Conservation (phyloP, 2,888 invertebrate species). For the Nomada hirtipes region DNA sequence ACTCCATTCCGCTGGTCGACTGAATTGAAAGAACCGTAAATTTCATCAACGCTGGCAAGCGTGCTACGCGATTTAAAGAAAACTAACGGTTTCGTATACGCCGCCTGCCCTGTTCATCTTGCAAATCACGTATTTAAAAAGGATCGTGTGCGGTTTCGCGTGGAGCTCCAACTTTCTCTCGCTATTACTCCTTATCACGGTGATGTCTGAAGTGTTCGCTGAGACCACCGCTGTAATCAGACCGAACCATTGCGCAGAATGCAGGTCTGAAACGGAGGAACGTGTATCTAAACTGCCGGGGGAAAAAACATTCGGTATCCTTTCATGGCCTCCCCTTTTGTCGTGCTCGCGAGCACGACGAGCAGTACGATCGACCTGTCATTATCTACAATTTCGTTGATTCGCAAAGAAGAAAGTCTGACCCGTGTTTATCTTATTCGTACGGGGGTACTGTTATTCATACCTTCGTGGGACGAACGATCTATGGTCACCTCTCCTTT, state of each 20-base stretch:
- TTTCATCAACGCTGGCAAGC: conserved; percentile 10
- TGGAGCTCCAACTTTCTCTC: conserved; percentile 68
- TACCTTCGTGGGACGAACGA: conserved; percentile 74
- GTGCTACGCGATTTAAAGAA: not conserved
- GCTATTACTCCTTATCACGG: conserved; percentile 50
- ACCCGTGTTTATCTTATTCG: conserved; percentile 36
- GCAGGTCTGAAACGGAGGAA: conserved; percentile 64
- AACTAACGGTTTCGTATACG: conserved; percentile 60
- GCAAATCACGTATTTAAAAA: conserved; percentile 77
- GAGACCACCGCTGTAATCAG: conserved; percentile 73
- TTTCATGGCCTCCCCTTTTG: not conserved
- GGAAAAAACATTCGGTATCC: not conserved
- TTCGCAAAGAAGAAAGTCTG: conserved; percentile 42
- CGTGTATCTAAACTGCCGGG: conserved; percentile 14
- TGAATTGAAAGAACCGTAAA: conserved; percentile 31
- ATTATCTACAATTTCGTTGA: conserved; percentile 57
- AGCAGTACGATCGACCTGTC: conserved; percentile 12
- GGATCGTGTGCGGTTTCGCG: conserved; percentile 67
- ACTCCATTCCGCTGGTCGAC: conserved; percentile 40
- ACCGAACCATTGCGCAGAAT: conserved; percentile 74
- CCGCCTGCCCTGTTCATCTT: conserved; percentile 67
- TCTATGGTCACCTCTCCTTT: conserved; percentile 72
- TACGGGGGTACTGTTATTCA: conserved; percentile 40
- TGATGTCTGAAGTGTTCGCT: conserved; percentile 68
- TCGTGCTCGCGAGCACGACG: not conserved